Base-by-base conservation (phyloP, 1,140 invertebrate genomes). In the Solenopsis fugax region DNA sequence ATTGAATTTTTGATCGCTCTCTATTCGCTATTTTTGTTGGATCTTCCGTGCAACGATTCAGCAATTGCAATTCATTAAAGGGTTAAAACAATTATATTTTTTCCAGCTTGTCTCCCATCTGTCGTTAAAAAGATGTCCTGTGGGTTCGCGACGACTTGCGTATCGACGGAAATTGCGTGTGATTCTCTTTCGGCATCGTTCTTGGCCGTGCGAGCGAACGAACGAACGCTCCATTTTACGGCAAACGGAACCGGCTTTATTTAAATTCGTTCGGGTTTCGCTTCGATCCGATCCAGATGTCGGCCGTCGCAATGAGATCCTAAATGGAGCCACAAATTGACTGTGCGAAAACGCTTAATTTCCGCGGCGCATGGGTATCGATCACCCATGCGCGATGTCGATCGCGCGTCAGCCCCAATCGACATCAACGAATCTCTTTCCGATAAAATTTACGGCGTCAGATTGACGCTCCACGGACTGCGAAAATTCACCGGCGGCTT, bases 321-420 rank as follows among this genome's bases (percentile, higher is more conserved):
- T 29, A 76, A 89, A 89, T 87, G 64, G 41, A 80, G 29, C 76
- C 62, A 62, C 87, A 89, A 89, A 89, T 89, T 89, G 60, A 58
- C 60, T 62, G 67, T 77, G 48, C 24, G 54, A 75, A 54, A 52
- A 78, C 67, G 81, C 13, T 85, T 89, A 85, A 89, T 85, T 89
- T 78, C 86, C 80, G 24, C 58, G 86, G 18, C 29, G 54, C 29
- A 10, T 13, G 21, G 16, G 48, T 72, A 89, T 89, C 78, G 86
- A 88, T 89, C 65, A 54, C 12, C 52, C n/a, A 48, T 18, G 4
- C 50, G 69, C 0, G 41, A n/a, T 0, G 21, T n/a, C 69, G 45
- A 48, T 65, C 18, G 65, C 48, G 52, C 54, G 62, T 75, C 77
- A 34, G 29, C n/a, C 71, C 12, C 58, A 37, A 29, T 62, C 34